Conservation (phyloP, 2,797 vertebrate genomes). For the Antrozous pallidus region DNA sequence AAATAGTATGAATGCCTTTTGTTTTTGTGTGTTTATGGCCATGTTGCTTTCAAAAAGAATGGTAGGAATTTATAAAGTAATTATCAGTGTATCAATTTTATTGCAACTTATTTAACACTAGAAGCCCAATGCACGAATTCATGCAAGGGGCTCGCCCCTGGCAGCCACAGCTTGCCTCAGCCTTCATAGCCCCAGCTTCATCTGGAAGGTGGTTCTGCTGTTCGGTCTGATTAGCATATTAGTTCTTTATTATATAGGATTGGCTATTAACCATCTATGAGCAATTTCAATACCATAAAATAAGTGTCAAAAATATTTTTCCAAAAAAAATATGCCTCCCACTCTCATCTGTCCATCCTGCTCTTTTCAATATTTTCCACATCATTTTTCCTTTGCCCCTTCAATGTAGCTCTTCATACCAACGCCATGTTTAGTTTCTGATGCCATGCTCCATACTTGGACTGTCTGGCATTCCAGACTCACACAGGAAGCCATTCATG, state of each 20-base stretch:
- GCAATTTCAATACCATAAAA: neutral
- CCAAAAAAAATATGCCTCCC: neutral
- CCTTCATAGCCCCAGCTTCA: no score
- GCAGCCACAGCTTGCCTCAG: no score
- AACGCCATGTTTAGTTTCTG: neutral
- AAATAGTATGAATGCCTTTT: neutral
- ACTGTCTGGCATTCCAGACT: neutral
- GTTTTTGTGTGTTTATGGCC: neutral
- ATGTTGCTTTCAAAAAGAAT: slow-evolving; percentile 9
- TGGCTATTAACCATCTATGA: neutral
- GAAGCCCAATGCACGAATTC: no score
- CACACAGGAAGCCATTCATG: neutral
- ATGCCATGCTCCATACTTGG: neutral
- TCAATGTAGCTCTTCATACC: neutral
- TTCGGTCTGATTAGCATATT: no score
- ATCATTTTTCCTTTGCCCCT: neutral
- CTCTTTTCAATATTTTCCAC: neutral
- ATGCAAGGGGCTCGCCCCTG: no score
- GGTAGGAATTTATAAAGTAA: slow-evolving; percentile 5
- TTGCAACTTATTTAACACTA: neutral
- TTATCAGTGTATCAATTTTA: neutral
- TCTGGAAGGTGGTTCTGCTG: no score
- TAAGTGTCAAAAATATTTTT: neutral
- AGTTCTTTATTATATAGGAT: no score
- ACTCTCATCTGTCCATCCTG: neutral